Conservation (phyloP, 2,797 vertebrate genomes). For the Chaetodon trifasciatus region DNA sequence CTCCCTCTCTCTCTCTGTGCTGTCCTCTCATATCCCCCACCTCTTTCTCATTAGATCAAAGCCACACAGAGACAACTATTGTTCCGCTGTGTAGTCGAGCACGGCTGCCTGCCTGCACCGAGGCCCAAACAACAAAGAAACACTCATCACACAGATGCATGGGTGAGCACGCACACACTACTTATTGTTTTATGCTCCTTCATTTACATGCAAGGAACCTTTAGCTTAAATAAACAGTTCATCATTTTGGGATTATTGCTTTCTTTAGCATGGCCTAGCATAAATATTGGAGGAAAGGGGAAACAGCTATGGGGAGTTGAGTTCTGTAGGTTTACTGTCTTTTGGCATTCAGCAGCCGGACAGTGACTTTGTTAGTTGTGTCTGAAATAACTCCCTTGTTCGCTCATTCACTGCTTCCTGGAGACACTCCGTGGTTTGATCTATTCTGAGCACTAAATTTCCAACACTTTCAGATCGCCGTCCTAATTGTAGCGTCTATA, state of each 20-base stretch:
- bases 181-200: slow-evolving; percentile 23
- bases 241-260: not conserved
- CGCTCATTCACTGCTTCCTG: too few species aligned
- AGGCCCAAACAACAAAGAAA: slow-evolving; percentile 47
- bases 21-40: not conserved
- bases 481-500: too few species aligned
- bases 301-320: too few species aligned
- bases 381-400: too few species aligned
- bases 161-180: not conserved
- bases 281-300: too few species aligned
- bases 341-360: too few species aligned
- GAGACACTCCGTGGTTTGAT: too few species aligned
- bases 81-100: slow-evolving; percentile 50
- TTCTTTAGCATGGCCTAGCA: not conserved
- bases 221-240: not conserved
- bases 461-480: too few species aligned
- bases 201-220: slow-evolving; percentile 13
- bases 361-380: too few species aligned
- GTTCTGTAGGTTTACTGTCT: too few species aligned
- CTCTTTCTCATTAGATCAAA: slow-evolving; percentile 67
- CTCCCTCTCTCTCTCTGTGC: not conserved
- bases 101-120: slow-evolving; percentile 34
- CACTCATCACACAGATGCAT: slow-evolving; percentile 23
- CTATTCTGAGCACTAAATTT: too few species aligned
- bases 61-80: slow-evolving; percentile 63